phyloP scores from a whole-genome alignment of 2,888 invertebrate species.

The Saturnia japonica region DNA sequence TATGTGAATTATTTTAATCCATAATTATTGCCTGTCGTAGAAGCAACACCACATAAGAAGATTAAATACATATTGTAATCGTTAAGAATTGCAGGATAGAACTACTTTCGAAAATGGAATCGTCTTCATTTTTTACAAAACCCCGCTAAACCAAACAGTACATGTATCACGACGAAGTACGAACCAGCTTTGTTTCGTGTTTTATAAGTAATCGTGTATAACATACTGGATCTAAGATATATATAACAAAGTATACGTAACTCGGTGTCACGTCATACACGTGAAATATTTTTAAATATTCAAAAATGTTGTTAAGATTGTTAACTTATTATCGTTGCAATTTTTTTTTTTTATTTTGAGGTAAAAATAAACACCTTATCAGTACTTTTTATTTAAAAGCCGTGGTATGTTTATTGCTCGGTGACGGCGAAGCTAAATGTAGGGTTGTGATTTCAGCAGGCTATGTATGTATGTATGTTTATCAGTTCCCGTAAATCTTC shows the following conservation, averaged over 20 bases:
- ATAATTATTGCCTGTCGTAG: neutral
- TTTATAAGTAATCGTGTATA: neutral
- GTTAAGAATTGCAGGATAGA: neutral
- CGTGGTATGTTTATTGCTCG: too few relatives aligned
- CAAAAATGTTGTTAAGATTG: too few relatives aligned
- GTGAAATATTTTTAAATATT: too few relatives aligned
- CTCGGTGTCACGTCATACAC: neutral
- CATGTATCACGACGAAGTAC: neutral
- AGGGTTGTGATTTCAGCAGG: too few relatives aligned
- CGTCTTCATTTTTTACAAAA: neutral
- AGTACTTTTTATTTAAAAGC: too few relatives aligned
- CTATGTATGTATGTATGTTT: too few relatives aligned
- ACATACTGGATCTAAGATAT: neutral
- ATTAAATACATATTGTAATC: neutral
- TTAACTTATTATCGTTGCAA: too few relatives aligned
- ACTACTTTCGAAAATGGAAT: neutral
- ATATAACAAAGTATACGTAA: neutral
- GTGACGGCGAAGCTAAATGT: too few relatives aligned
- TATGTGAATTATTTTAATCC: neutral
- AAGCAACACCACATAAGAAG: neutral
- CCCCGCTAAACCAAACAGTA: neutral
- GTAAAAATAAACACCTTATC: too few relatives aligned
- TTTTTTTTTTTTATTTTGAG: too few relatives aligned
- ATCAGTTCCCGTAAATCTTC: too few relatives aligned
- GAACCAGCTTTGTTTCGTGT: neutral